Base-by-base conservation (phyloP, 92 coral and sea anemone genomes). In the Porites evermanni region DNA sequence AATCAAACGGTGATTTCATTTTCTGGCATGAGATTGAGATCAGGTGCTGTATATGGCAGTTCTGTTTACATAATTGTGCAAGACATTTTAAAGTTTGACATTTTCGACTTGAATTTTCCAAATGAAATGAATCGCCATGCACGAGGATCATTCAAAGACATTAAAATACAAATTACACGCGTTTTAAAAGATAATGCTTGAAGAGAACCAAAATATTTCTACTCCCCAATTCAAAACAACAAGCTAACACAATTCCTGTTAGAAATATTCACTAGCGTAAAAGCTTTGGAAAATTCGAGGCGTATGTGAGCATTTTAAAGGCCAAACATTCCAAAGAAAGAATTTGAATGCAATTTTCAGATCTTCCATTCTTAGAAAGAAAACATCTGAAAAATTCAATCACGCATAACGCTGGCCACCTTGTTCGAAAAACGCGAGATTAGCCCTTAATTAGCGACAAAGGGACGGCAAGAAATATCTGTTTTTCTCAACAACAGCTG, bases 401-500 rank as follows among this genome's bases (percentile, higher is more conserved):
- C 59, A 8, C 23, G 20, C 76, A 56, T 53, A 56, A 9, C 32
- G 52, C 53, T 8, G 32, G 53, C 29, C 18, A 69, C 21, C 12
- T 12, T n/a, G 32, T 38, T 38, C 3, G 17, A 26, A 19, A 56
- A 54, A 59, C 53, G 44, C 14, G 3, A 23, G 58, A 79, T 70
- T 81, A 12, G 1, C 68, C 26, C 18, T 81, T 19, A 72, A 64
- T 12, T 6, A n/a, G 63, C n/a, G 5, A 72, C 53, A 38, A 63
- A 70, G 58, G n/a, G 53, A 69, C 16, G 18, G 54, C 54, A 1
- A 54, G 67, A n/a, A 68, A 70, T 29, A 56, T 38, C 47, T 17
- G 54, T 69, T 56, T 23, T n/a, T 56, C 18, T 60, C 16, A n/a
- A 80, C 29, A 67, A 68, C 77, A 70, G 78, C 78, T 81, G 86